Evolutionary conservation across 2,888 invertebrate genomes (phyloP), one percentile per base, ranked within the genome.

Genomic region (Rhimphoctona megacephalus): DNA sequence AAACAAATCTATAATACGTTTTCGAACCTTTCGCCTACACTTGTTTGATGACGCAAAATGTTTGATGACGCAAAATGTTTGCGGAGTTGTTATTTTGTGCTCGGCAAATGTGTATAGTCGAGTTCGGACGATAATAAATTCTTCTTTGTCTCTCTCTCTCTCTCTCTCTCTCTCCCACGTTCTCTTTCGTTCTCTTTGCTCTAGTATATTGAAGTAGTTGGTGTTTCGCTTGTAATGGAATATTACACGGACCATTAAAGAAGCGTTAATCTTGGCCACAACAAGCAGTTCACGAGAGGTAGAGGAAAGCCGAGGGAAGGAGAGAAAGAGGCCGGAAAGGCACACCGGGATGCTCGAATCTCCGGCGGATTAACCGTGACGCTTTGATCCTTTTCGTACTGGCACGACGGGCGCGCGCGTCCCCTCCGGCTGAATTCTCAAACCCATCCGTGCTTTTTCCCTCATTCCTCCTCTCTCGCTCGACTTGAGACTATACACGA

Each of bases 241-340:
- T 94, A 93, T 94, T 94, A 94, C 93, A 94, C 93, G 94, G 92
- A 89, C 93, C 93, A 94, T 94, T 94, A 93, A 93, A 93, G 93
- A 93, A 93, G 92, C 93, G 93, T 94, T 94, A 93, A 94, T 93
- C 94, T 93, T 92, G 89, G 90, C 93, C 92, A 92, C 93, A 94
- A 94, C 93, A 93, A 93, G 93, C 78, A 81, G 88, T 93, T 93
- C 91, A 66, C 81, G 81, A 91, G 91, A 90, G 89, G 90, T 90
- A 83, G n/a, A n/a, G 90, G 69, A 80, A 76, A 79, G 66, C 88
- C 87, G 90, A 79, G 69, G 22, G 57, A 81, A 76, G 33, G 49
- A 70, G 61, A 70, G 77, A 76, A 66, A 83, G 79, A 86, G 83
- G 86, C 83, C 86, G 86, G 88, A 87, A 89, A 89, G 88, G 88